Conservation (phyloP, 2,797 vertebrate genomes). For the Takifugu ocellatus region DNA sequence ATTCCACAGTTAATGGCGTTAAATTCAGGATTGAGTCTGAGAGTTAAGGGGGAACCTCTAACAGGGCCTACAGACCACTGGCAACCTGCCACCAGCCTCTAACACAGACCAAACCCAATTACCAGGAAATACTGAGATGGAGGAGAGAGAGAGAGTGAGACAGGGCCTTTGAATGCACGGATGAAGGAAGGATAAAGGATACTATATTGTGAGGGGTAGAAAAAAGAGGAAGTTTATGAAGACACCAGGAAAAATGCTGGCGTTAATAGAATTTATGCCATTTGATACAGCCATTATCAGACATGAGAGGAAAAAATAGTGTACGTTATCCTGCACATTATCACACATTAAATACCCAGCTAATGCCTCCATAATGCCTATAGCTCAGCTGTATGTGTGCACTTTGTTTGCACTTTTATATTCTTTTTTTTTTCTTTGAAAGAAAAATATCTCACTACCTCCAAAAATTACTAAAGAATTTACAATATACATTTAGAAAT, state of each 20-base stretch:
- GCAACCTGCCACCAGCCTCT: slow-evolving; percentile 59
- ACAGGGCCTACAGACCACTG: slow-evolving; percentile 52
- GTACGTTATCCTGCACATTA: slow-evolving; percentile 17
- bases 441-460: slow-evolving; percentile 10
- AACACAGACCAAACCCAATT: slow-evolving; percentile 75
- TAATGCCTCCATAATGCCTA: background rate
- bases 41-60: slow-evolving; percentile 57
- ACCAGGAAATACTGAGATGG: slow-evolving; percentile 56
- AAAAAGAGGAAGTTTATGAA: slow-evolving; percentile 32
- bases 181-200: slow-evolving; percentile 24
- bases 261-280: slow-evolving; percentile 56
- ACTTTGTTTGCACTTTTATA: slow-evolving; percentile 2
- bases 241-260: slow-evolving; percentile 37
- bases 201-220: slow-evolving; percentile 18
- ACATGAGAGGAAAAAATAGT: slow-evolving; percentile 38
- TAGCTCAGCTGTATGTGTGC: slow-evolving; percentile 3
- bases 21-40: slow-evolving; percentile 48
- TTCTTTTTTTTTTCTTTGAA: slow-evolving; percentile 27
- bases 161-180: slow-evolving; percentile 34
- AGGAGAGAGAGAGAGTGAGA: slow-evolving; percentile 28
- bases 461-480: slow-evolving; percentile 16
- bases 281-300: slow-evolving; percentile 58
- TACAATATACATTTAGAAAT: slow-evolving; percentile 17
- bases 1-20: slow-evolving; percentile 66
- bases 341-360: slow-evolving; percentile 25